Evolutionary conservation across 2,113 vertebrate species (phyloP), one percentile per base, ranked within the genome.

Genomic region (Numenius arquata): DNA sequence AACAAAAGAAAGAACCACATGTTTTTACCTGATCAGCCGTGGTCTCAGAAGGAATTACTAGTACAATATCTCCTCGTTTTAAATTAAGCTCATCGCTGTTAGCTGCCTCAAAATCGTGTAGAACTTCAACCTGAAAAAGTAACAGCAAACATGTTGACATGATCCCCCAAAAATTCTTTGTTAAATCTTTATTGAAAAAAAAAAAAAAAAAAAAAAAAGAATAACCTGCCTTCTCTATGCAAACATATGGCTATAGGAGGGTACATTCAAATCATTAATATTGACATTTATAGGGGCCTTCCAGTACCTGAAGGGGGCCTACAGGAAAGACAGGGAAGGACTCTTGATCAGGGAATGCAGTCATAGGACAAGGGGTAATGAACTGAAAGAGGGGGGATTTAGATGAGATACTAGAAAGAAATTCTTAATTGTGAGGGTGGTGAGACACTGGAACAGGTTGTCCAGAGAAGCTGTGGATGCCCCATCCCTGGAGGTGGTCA

Each of bases 41-140:
- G 40, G 98, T 98, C 40, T 98, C 98, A 5, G 99, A 99, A 65
- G 99, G 98, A 85, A 99, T 94, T 88, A 99, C 99, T 89, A 99
- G 88, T 41, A 99, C 99, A 92, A 99, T 96, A 15, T 99, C 99
- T 10, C 99, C 99, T 89, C 98, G 97, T 86, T 98, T 98, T 84
- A 99, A 97, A 43, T 98, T 99, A 43, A 99, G 98, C 90, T 99
- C 99, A 88, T 99, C 99, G 27, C 98, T 98, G 92, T 99, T 99
- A 53, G 99, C 99, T 94, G 99, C 99, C 70, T 99, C 99, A 6
- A 99, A 99, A 92, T 99, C 99, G 16, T 99, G 99, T 72, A 99
- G 94, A 3, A 98, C 98, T 98, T 99, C 98, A 94, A 99, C 99
- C 99, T 99, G 85, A 55, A 97, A 75, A 89, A 66, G 50, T 10